Conservation (phyloP, 2,113 vertebrate species). For the Hippocampus barbouri region DNA sequence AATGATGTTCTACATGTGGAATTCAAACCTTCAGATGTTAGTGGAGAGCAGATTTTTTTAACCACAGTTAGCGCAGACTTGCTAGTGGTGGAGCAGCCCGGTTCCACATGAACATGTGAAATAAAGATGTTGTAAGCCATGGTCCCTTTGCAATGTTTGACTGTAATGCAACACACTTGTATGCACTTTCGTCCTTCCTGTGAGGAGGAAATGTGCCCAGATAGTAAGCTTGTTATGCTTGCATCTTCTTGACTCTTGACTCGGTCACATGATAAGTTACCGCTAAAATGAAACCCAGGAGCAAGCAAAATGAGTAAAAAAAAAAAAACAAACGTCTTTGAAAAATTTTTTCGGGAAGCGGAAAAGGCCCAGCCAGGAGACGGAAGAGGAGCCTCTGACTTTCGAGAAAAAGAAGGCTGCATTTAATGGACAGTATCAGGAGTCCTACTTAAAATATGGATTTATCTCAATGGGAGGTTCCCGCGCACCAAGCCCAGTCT, state of each 20-base stretch:
- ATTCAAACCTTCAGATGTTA: not conserved
- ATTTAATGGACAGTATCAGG: no score
- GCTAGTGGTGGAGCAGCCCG: not conserved
- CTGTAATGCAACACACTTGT: not conserved
- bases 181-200: not conserved
- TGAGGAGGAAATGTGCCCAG: constrained; percentile 2
- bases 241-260: not conserved
- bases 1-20: not conserved
- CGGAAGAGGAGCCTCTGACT: no score
- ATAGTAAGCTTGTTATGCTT: constrained; percentile 15
- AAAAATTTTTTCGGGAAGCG: no score
- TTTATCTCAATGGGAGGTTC: no score
- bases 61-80: not conserved
- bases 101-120: constrained; percentile 19
- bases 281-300: no score
- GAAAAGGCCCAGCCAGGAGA: no score
- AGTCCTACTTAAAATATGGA: not conserved
- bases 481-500: no score
- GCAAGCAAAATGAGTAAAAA: no score
- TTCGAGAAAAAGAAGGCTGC: no score
- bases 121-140: constrained; percentile 13
- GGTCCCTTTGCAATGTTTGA: not conserved
- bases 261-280: no score
- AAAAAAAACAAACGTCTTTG: no score
- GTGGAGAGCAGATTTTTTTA: not conserved